Percentiles rank a stretch among this genome's conserved stretches.
These are phyloP conservation scores for Gallinago undulata DNA, from an alignment of 2,113 vertebrate species.

Conservation along the genomic window DNA sequence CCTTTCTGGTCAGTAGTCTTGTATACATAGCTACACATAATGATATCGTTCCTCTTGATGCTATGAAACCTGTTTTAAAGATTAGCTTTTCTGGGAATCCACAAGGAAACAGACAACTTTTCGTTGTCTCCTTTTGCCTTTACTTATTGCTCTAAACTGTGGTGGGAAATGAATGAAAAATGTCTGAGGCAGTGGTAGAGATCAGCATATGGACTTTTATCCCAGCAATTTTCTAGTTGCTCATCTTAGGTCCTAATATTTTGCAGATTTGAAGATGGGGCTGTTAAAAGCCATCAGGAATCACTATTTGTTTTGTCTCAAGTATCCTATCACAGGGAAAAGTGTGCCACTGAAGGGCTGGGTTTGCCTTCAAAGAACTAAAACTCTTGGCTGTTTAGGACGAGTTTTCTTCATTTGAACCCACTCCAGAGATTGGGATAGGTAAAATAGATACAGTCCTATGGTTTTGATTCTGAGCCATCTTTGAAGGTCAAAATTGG, in stretches of 20 bases:
- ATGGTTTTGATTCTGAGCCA: neutral
- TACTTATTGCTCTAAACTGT: neutral
- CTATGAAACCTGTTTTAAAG: neutral
- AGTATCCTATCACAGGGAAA: neutral
- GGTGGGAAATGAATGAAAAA: neutral
- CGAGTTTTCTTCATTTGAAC: neutral
- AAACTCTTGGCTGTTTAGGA: neutral
- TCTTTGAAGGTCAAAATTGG: constrained; percentile 31
- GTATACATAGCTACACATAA: neutral
- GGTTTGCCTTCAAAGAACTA: neutral
- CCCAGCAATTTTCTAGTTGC: neutral
- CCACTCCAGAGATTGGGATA: neutral
- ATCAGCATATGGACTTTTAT: neutral
- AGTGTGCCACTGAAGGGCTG: neutral
- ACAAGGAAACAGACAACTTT: neutral
- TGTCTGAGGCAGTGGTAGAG: neutral
- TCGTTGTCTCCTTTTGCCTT: neutral
- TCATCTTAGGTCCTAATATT: neutral
- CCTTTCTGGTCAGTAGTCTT: neutral
- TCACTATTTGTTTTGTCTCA: neutral
- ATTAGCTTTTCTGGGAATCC: neutral
- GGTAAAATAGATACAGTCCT: neutral
- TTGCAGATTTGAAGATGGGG: neutral
- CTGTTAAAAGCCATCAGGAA: neutral
- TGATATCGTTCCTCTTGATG: neutral